phyloP scores from a whole-genome alignment of 2,797 vertebrate genomes.

The Lepidocolaptes lacrymiger region DNA sequence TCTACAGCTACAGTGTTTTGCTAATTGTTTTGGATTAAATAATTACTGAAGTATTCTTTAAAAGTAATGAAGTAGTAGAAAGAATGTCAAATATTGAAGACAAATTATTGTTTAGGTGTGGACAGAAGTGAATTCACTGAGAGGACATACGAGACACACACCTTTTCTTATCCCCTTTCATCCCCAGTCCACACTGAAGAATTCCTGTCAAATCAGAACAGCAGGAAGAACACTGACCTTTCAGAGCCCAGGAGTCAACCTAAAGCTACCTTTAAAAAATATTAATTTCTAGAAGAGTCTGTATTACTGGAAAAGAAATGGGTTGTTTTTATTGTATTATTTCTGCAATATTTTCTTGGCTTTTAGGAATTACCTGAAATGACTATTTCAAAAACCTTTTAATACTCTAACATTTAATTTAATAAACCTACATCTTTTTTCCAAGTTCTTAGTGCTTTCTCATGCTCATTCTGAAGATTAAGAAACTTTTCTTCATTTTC shows the following conservation, averaged over 20 bases:
- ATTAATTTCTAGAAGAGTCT: slow-evolving; percentile 3
- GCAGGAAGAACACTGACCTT: neutral
- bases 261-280: slow-evolving; percentile 41
- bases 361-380: slow-evolving; percentile 66
- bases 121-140: neutral
- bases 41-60: neutral
- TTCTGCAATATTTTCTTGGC: slow-evolving; percentile 59
- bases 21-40: neutral
- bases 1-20: neutral
- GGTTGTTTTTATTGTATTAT: neutral
- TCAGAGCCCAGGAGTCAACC: neutral
- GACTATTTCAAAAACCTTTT: slow-evolving; percentile 56
- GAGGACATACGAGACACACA: neutral
- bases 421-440: slow-evolving; percentile 85
- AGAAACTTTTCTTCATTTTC: slow-evolving; percentile 88
- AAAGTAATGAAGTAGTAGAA: neutral
- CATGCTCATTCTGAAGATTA: slow-evolving; percentile 84
- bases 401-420: slow-evolving; percentile 61
- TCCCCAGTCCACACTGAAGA: neutral
- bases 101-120: neutral
- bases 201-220: neutral
- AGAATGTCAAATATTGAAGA: slow-evolving; percentile 5
- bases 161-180: neutral
- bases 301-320: slow-evolving; percentile 11
- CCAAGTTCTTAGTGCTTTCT: slow-evolving; percentile 81